Base-by-base conservation (phyloP, 1,140 invertebrate genomes). In the Macrobrachium rosenbergii region DNA sequence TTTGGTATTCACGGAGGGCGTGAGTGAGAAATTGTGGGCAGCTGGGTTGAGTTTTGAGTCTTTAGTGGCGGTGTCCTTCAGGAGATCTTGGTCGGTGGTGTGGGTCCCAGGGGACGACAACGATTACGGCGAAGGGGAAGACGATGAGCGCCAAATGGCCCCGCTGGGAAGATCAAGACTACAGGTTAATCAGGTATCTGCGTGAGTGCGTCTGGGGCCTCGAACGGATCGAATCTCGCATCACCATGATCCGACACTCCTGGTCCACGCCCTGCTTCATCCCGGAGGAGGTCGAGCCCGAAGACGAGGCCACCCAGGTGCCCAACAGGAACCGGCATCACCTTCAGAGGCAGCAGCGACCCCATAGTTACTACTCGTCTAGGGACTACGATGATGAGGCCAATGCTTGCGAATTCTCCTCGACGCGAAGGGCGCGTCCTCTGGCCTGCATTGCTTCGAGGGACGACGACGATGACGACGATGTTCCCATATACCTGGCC, bases 171-270 rank as follows among this genome's bases (percentile, higher is more conserved):
- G 16, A 75, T 6, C 64, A 75, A 21, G 77, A 87, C 78, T 76
- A 87, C 85, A 73, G 67, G 6, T 72, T 87, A 16, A 59, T 81
- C 59, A 72, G 62, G 58, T 87, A 87, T 79, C 58, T 87, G 78
- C 85, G 85, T 87, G 85, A 87, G 78, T 87, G 85, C 19, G 78
- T 87, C 0, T 87, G 85, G 85, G 79, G 69, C 16, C 78, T 87
- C 12, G 85, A 87, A 16, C 76, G 78, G 0, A 52, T 87, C 12
- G 78, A 87, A 28, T 75, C 67, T 10, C 77, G 85, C 12, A 63
- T 87, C 78, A 87, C 81, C 78, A 87, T 87, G 85, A 59, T 87
- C 11, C 85, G 85, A 3, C 85, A 87, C 37, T 80, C 85, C 11
- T 75, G 78, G 78, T 82, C 78, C 58, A 81, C 85, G 45, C 85